Percentiles rank a stretch among this genome's conserved stretches.
phyloP scores from a whole-genome alignment of 2,888 invertebrate species.

The Meandrusa payeni region DNA sequence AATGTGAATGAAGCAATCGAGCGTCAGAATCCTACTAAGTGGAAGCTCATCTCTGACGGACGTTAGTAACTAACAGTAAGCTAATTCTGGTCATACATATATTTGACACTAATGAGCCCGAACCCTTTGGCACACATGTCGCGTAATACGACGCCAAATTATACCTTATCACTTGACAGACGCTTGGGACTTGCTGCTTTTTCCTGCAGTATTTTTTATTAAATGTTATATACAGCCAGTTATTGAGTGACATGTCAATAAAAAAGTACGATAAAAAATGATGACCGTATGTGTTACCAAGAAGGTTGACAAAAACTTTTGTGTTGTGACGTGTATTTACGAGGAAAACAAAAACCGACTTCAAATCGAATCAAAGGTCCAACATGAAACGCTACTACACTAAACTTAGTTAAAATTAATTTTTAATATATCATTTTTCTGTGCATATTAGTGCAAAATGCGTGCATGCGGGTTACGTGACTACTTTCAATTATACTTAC shows the following conservation, averaged over 20 bases:
- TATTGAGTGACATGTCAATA: slow-evolving; percentile 8
- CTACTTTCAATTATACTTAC: slow-evolving; percentile 46
- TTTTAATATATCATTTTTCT: too few relatives aligned
- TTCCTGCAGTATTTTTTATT: slow-evolving; percentile 2
- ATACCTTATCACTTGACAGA: slow-evolving; percentile 57
- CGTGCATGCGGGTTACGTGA: slow-evolving; percentile 31
- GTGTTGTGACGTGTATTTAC: too few relatives aligned
- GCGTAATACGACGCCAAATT: slow-evolving; percentile 53
- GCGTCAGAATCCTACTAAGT: too few relatives aligned
- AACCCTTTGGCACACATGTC: slow-evolving; percentile 69
- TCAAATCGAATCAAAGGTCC: too few relatives aligned
- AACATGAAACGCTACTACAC: too few relatives aligned
- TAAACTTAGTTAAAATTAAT: too few relatives aligned
- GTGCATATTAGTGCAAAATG: too few relatives aligned
- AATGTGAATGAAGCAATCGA: too few relatives aligned
- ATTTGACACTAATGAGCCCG: slow-evolving; percentile 65
- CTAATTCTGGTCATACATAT: slow-evolving; percentile 34
- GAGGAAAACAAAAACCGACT: too few relatives aligned
- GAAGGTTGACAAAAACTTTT: too few relatives aligned
- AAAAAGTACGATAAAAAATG: background rate
- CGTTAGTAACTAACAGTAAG: slow-evolving; percentile 41
- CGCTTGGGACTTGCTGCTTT: slow-evolving; percentile 17
- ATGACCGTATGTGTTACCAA: too few relatives aligned
- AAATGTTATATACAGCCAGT: slow-evolving; percentile 3
- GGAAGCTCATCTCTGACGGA: too few relatives aligned